Evolutionary conservation across 2,888 invertebrate species (phyloP).

Genomic region (Ormyrus thymus): DNA sequence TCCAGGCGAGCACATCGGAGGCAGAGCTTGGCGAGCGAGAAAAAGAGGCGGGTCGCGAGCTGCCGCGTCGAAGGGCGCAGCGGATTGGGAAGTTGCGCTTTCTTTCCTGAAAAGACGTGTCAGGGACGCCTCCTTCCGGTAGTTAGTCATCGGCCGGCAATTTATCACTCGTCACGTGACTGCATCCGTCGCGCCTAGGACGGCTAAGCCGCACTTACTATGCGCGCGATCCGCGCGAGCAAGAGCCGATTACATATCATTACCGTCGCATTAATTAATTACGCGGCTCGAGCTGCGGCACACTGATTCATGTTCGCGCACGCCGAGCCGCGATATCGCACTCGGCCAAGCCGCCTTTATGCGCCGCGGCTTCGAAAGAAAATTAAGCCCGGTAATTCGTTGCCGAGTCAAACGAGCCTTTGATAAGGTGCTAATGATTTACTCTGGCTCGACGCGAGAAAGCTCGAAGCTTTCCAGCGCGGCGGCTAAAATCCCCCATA

Average conservation of each 20-base stretch:
- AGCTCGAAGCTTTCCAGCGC: background rate
- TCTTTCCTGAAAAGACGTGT: conserved; percentile 60
- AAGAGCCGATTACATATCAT: conserved; percentile 70
- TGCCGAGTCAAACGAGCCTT: conserved; percentile 40
- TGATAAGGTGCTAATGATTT: conserved; percentile 54
- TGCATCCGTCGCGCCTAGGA: conserved; percentile 56
- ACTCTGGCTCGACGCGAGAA: conserved; percentile 14
- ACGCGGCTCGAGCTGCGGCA: conserved; percentile 39
- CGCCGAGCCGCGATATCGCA: background rate
- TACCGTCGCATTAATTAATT: conserved; percentile 70
- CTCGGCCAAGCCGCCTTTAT: background rate
- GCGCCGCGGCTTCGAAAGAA: conserved; percentile 43
- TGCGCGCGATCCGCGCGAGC: conserved; percentile 62
- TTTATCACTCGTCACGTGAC: conserved; percentile 70
- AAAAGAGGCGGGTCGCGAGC: conserved; percentile 17
- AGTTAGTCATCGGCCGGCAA: conserved; percentile 71
- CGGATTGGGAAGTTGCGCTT: conserved; percentile 56
- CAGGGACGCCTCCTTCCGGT: conserved; percentile 68
- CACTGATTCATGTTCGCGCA: background rate
- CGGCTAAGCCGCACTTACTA: conserved; percentile 68
- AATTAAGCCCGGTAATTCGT: conserved; percentile 41
- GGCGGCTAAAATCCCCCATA: conserved; percentile 67
- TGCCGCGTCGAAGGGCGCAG: conserved; percentile 46
- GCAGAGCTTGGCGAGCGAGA: background rate
- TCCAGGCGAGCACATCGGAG: too few relatives aligned